Evolutionary conservation across 1,140 invertebrate species (phyloP), one percentile per base, ranked within the genome.

Genomic region (Meloidogyne exigua): DNA sequence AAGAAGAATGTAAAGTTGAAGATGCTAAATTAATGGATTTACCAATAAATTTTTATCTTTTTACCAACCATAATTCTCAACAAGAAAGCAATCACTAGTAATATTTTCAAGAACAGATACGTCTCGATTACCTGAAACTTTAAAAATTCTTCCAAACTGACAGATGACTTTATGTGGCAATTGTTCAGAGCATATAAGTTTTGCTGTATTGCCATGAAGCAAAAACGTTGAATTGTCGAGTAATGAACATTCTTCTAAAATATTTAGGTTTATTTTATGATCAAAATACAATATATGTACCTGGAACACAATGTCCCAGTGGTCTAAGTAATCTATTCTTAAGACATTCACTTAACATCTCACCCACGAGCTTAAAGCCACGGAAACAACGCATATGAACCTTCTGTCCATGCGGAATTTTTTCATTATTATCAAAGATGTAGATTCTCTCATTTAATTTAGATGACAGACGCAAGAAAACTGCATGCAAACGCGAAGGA

Each of bases 371-470:
- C 9, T 78, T 75, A 73, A 84, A 82, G 5, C 81, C 81, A n/a
- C 69, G 62, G 2, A 82, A 42, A 26, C 81, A 82, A 67, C 80
- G 44, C 63, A 82, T 67, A 18, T 70, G 72, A 10, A 70, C 82
- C 15, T 28, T 68, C 10, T 66, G 57, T 23, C 70, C 79, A 49
- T 82, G 57, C 7, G 36, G 15, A 36, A 82, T 64, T n/a, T 10
- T 44, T 11, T 80, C 78, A 15, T 81, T 68, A 15, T 79, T 64
- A 36, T 84, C 75, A 32, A 84, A 28, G 42, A 82, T 84, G 68
- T 26, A 23, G 11, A 23, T 36, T 39, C 12, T 18, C 21, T 21
- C 66, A 9, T 42, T 42, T 25, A 18, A n/a, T 10, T 18, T 32
- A 12, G 23, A 2, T 4, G 13, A 32, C 2, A 28, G 57, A 49